Evolutionary conservation across 1,140 invertebrate genomes (phyloP).

Genomic region (Micrasema longulum): DNA sequence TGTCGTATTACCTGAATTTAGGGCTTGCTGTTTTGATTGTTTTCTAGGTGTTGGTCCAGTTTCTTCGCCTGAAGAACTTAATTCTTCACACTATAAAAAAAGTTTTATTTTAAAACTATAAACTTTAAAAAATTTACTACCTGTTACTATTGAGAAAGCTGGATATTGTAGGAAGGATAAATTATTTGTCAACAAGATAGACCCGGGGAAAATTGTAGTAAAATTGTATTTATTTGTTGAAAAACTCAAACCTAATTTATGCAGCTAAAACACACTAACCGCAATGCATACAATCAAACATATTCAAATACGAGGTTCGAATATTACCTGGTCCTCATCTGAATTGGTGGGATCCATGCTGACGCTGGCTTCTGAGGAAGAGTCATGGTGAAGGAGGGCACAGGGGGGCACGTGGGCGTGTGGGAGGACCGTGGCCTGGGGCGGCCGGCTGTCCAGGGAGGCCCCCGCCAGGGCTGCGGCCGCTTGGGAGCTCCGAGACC

Average conservation of each 20-base stretch:
- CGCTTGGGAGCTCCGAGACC: slow-evolving; percentile 79
- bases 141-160: too few species aligned
- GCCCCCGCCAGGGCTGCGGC: slow-evolving; percentile 64
- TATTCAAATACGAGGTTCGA: background rate
- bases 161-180: too few species aligned
- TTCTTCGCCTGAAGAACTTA: slow-evolving; percentile 67
- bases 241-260: too few species aligned
- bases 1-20: slow-evolving; percentile 61
- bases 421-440: slow-evolving; percentile 66
- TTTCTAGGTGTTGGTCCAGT: slow-evolving; percentile 66
- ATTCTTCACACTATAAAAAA: slow-evolving; percentile 62
- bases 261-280: background rate
- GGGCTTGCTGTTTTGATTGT: slow-evolving; percentile 66
- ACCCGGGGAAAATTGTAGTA: too few species aligned
- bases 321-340: slow-evolving; percentile 70
- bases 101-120: too few species aligned
- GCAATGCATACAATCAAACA: background rate
- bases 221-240: too few species aligned
- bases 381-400: slow-evolving; percentile 63
- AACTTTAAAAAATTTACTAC: too few species aligned
- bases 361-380: slow-evolving; percentile 77
- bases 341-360: slow-evolving; percentile 84
- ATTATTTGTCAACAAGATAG: too few species aligned
- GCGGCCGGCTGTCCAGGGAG: slow-evolving; percentile 67
- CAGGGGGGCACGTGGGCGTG: slow-evolving; percentile 39